Evolutionary conservation across 2,113 vertebrate species (phyloP).

Genomic region (Caranx melampygus): DNA sequence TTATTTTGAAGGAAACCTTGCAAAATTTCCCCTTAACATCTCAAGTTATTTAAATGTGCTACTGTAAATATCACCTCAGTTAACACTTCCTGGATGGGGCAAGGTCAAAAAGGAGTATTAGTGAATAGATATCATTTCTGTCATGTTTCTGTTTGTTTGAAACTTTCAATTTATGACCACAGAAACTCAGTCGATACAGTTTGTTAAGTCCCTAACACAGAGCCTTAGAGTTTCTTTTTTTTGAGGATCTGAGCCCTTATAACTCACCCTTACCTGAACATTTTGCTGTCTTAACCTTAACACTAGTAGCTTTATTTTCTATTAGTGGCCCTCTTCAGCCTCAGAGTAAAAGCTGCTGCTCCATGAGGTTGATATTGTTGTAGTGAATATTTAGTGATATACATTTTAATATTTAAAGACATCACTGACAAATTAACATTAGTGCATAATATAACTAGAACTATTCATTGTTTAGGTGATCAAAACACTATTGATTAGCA

Average conservation of each 20-base stretch:
- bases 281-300: not conserved
- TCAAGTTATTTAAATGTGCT: not conserved
- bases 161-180: not conserved
- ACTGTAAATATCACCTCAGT: not conserved
- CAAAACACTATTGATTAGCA: not conserved
- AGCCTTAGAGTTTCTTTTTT: not conserved
- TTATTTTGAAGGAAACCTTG: not conserved
- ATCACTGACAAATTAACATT: not conserved
- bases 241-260: not conserved
- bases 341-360: no score
- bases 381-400: not conserved
- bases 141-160: not conserved
- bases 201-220: not conserved
- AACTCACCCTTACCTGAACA: no score
- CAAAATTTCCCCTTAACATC: not conserved
- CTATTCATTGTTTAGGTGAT: not conserved
- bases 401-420: not conserved
- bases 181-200: not conserved
- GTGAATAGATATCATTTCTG: not conserved
- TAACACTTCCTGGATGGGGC: not conserved
- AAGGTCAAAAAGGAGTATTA: not conserved
- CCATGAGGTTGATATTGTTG: not conserved
- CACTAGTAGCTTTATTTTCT: not conserved
- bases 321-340: no score
- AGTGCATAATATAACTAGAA: not conserved